Percentiles rank a stretch among this genome's conserved stretches.
phyloP scores from a whole-genome alignment of 2,113 vertebrate genomes.

The Uropsilus gracilis region DNA sequence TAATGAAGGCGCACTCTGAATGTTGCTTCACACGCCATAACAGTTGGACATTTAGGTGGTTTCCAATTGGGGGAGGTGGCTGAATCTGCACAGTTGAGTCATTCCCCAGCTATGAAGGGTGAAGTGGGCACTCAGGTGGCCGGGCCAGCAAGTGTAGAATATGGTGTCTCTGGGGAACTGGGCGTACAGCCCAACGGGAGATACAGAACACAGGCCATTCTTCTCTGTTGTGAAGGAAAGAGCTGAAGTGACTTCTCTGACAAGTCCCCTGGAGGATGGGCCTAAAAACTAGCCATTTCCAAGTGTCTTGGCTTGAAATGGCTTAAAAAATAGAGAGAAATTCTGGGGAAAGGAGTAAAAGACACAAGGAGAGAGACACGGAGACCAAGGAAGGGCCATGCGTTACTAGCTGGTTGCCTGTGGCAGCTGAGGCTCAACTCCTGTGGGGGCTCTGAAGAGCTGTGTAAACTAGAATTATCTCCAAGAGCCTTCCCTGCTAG shows the following conservation, averaged over 20 bases:
- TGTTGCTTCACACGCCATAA: not conserved
- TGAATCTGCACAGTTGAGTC: not conserved
- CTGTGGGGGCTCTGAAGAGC: not conserved
- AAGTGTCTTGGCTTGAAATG: not conserved
- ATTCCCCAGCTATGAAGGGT: not conserved
- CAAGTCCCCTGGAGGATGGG: not conserved
- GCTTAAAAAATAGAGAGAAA: not conserved
- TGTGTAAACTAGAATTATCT: not conserved
- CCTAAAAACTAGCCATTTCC: not conserved
- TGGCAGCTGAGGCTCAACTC: not conserved
- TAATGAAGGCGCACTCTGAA: not conserved
- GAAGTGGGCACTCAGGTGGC: not conserved
- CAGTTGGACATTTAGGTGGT: conserved; percentile 24
- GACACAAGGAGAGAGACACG: not conserved
- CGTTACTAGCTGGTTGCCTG: not conserved
- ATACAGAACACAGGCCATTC: too few species aligned
- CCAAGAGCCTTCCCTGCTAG: not conserved
- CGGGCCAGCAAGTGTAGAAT: fast-evolving
- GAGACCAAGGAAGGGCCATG: not conserved
- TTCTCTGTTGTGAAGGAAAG: not conserved
- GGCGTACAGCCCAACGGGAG: fast-evolving
- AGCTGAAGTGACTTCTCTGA: not conserved
- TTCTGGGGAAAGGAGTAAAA: not conserved
- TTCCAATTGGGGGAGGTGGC: conserved; percentile 24
- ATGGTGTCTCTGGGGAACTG: not conserved